Evolutionary conservation across 92 coral and sea anemone genomes (phyloP).

Genomic region (Plumapathes pennacea): DNA sequence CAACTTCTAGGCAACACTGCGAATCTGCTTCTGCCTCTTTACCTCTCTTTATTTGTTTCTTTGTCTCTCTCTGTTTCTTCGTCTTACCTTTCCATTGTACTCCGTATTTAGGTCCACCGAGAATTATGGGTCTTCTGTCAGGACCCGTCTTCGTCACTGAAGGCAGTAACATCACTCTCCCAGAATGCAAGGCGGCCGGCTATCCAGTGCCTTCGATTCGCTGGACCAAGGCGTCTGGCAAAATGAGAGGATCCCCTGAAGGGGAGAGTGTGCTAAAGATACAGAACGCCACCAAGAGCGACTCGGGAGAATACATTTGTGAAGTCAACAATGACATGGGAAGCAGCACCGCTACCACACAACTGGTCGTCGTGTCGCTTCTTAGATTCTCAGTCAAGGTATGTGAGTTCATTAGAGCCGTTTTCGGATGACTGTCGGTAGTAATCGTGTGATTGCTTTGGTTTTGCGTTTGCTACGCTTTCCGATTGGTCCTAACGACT

Average conservation of each 20-base stretch:
- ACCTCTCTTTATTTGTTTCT: not conserved
- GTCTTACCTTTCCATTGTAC: not conserved
- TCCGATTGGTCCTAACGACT: too few relatives aligned
- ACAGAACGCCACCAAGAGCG: slow-evolving; percentile 16
- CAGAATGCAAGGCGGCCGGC: slow-evolving; percentile 61
- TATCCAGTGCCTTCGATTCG: slow-evolving; percentile 54
- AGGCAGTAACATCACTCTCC: slow-evolving; percentile 34
- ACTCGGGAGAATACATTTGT: slow-evolving; percentile 61
- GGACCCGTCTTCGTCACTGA: slow-evolving; percentile 47
- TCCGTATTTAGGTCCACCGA: slow-evolving; percentile 28
- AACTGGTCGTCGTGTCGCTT: slow-evolving; percentile 51
- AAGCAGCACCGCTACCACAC: slow-evolving; percentile 36
- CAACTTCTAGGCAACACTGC: not conserved
- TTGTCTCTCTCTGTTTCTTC: not conserved
- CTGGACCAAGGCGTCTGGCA: slow-evolving; percentile 46
- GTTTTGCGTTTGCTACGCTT: too few relatives aligned
- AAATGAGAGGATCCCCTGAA: slow-evolving; percentile 28
- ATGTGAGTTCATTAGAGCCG: too few relatives aligned
- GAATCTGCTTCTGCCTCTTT: not conserved
- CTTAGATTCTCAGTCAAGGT: slow-evolving; percentile 31
- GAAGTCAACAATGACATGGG: slow-evolving; percentile 53
- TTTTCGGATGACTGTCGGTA: too few relatives aligned
- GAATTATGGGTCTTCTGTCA: slow-evolving; percentile 32
- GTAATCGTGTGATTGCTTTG: too few relatives aligned
- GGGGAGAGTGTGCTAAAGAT: slow-evolving; percentile 29